Base-by-base conservation (phyloP, 2,888 invertebrate species). In the Sinodicranocentrus sp. region DNA sequence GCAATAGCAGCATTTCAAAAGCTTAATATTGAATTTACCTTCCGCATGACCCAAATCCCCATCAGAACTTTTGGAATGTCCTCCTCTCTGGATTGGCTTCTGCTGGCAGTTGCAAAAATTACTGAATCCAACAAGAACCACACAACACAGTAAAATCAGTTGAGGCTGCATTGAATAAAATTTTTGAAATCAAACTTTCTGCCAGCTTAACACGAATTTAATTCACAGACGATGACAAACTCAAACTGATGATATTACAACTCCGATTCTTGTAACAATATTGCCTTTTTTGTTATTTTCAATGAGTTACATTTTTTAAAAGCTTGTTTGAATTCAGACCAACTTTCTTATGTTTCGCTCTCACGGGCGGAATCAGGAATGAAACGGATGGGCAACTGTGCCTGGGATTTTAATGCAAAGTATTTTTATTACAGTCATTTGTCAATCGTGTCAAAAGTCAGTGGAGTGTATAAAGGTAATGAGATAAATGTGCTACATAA, bases 371-470 rank as follows among this genome's bases (percentile, higher is more conserved):
- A 59, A 44, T 2, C 23, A 28, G 33, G 54, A 78, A 72, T 78
- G 84, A 84, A 78, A 78, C 26, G 68, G 75, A 59, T 67, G 82
- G 44, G 21, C 63, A 68, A 44, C 3, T 44, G 57, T 63, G 39
- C 19, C 26, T 57, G 52, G 6, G 28, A 75, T 76, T 72, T 80
- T 73, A 80, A 65, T 48, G 48, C 48, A 21, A 19, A 63, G 15
- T 39, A 54, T 43, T 57, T 72, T 73, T 67, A 65, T 80, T 57
- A 21, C 44, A 71, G 25, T 44, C 21, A 73, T 80, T 75, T 68
- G 73, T 59, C 73, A 82, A 73, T 73, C 43, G 65, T 80, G 79
- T 80, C 79, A 72, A 25, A 65, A 63, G 28, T 63, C 57, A 61
- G 68, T 71, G 43, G 57, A 70, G 61, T 63, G 78, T 68, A 28